Evolutionary conservation across 2,113 vertebrate species (phyloP), one percentile per base, ranked within the genome.

Genomic region (Parotia lawesii): DNA sequence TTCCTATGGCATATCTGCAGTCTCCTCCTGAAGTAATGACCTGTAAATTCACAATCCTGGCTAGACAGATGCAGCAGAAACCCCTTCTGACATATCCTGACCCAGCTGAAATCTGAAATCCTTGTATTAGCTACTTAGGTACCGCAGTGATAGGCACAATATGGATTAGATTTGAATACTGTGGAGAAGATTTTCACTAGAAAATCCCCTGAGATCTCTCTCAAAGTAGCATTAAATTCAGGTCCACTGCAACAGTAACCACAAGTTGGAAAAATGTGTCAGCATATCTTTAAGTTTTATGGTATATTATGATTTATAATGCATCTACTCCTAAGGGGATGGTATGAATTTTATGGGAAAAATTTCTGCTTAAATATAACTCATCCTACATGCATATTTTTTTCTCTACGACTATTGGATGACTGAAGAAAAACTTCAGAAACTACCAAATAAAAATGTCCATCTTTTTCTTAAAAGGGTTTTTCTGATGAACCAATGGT

Each of bases 191-290:
- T 90, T 96, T 97, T 91, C 87, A 80, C 62, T 66, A 86, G 56
- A 90, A 96, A 96, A 97, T 97, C 94, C 94, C 82, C 56, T 45
- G 83, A 91, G 89, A 94, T 85, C 65, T 85, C 71, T 91, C 85
- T 83, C 64, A 88, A 91, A 96, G 75, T 83, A 95, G 89, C 85
- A 94, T 95, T 94, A 94, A 94, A 92, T 95, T 95, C 85, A 94
- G 74, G 75, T 92, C 85, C 86, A 72, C 56, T 95, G 79, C 91
- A 94, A 92, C 74, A 91, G 75, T 66, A 93, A 90, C 86, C 88
- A 94, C 91, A 95, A 95, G 90, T 45, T 93, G 78, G 87, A 91
- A 96, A 96, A 96, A 95, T 92, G 45, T 89, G 89, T 95, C 93
- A 94, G 89, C 17, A 0, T 77, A 78, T 87, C 84, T 87, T 88